These are phyloP conservation scores for Malurus splendens DNA, from an alignment of 2,797 vertebrate genomes.

Conservation along the genomic window DNA sequence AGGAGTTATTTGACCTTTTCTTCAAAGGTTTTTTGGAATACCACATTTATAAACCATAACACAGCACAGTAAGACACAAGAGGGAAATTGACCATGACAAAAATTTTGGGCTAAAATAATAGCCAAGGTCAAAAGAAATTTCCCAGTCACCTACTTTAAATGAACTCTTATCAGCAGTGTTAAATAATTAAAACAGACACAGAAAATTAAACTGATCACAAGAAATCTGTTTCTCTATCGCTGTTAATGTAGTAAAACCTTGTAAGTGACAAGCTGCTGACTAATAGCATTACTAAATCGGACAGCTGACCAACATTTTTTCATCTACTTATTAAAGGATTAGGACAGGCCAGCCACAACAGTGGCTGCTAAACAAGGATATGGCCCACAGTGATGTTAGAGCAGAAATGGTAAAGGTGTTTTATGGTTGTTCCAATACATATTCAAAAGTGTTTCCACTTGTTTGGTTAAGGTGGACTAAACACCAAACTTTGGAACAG, in stretches of 20 bases:
- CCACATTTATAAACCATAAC: background rate
- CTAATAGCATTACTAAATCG: constrained; percentile 33
- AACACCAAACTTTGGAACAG: background rate
- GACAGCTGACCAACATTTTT: constrained; percentile 35
- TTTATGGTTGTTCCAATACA: background rate
- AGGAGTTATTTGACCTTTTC: background rate
- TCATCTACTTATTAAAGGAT: constrained; percentile 9
- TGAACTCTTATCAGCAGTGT: background rate
- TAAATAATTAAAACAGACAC: constrained; percentile 9
- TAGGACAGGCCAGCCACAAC: background rate
- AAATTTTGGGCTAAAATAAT: background rate
- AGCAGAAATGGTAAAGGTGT: background rate
- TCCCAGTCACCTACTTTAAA: background rate
- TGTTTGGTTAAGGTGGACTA: background rate
- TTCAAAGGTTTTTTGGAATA: background rate
- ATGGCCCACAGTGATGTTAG: background rate
- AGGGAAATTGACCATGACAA: background rate
- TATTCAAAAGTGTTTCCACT: background rate
- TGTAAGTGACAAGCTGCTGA: constrained; percentile 14
- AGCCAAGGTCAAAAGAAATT: background rate
- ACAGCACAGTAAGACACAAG: background rate
- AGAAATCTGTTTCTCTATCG: background rate
- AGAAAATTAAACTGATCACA: background rate
- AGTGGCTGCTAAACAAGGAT: background rate
- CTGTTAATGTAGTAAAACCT: background rate